Percentiles rank a stretch among this genome's conserved stretches.
Conservation (phyloP, 1,140 invertebrate species). For the Drosophila ananassae region DNA sequence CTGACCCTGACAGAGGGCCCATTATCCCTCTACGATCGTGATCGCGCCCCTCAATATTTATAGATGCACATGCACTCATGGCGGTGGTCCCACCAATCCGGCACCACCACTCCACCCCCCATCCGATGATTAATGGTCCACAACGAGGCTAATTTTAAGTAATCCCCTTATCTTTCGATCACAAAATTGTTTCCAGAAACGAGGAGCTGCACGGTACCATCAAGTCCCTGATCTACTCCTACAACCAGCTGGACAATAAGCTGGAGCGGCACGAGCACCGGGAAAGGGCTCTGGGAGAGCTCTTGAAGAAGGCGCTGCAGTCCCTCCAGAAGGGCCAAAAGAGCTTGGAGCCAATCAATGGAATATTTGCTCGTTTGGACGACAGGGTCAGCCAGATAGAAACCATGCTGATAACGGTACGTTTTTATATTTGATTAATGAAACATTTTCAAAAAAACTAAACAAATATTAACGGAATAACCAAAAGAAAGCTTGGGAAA, state of each 20-base stretch:
- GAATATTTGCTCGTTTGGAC: constrained; percentile 87
- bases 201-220: constrained; percentile 93
- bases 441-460: too few relatives aligned
- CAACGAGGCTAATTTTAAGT: constrained; percentile 46
- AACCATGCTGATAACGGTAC: constrained; percentile 87
- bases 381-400: constrained; percentile 89
- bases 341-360: constrained; percentile 88
- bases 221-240: constrained; percentile 91
- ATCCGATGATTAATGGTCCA: constrained; percentile 50
- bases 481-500: too few relatives aligned
- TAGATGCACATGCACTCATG: constrained; percentile 23
- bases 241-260: constrained; percentile 91
- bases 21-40: constrained; percentile 18
- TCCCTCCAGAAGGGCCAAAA: constrained; percentile 90
- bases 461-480: too few relatives aligned
- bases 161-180: constrained; percentile 3
- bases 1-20: constrained; percentile 66
- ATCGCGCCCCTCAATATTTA: constrained; percentile 48
- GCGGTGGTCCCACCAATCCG: constrained; percentile 25
- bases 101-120: constrained; percentile 1
- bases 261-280: constrained; percentile 93
- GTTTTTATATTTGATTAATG: neutral
- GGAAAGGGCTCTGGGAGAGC: constrained; percentile 91
- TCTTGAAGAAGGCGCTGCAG: constrained; percentile 89
- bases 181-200: constrained; percentile 86